A percentile compares a stretch with the other conserved stretches of the same genome.
Evolutionary conservation across 64 coral and sea anemone species (phyloP).

Genomic region (Actinia equina): DNA sequence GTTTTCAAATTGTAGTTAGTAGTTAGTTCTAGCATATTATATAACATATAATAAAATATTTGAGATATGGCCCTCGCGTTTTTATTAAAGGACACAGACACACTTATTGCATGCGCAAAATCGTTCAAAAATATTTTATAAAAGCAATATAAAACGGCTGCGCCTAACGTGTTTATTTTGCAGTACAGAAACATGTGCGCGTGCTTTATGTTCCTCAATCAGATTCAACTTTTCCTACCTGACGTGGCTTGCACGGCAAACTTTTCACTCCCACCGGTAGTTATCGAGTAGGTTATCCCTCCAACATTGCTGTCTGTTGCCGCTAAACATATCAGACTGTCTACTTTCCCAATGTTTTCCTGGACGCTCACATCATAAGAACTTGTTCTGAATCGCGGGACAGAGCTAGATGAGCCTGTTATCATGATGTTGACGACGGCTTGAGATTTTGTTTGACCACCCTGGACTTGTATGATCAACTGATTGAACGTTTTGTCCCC

Average conservation of each 20-base stretch:
- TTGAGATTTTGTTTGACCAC: constrained; percentile 5
- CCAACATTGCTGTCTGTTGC: constrained; percentile 63
- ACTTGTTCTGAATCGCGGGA: constrained; percentile 43
- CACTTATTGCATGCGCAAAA: too few relatives aligned
- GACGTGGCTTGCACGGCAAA: constrained; percentile 43
- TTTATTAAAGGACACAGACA: too few relatives aligned
- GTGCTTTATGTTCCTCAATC: too few relatives aligned
- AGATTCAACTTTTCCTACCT: constrained; percentile 7
- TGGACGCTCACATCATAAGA: constrained; percentile 40
- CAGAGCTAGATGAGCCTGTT: constrained; percentile 8
- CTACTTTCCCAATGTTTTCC: constrained; percentile 42
- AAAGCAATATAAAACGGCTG: too few relatives aligned
- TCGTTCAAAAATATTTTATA: too few relatives aligned
- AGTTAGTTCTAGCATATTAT: too few relatives aligned
- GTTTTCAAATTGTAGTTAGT: too few relatives aligned
- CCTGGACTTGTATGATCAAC: constrained; percentile 29
- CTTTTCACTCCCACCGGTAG: constrained; percentile 19
- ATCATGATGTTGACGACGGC: constrained; percentile 61
- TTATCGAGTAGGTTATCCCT: constrained; percentile 46
- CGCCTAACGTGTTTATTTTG: too few relatives aligned
- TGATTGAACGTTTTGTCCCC: constrained; percentile 37
- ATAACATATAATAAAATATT: too few relatives aligned
- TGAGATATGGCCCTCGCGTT: too few relatives aligned
- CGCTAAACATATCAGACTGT: constrained; percentile 63
- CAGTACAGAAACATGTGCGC: too few relatives aligned